These are phyloP conservation scores for Poeciliopsis paucimaculata DNA, from an alignment of 2,797 vertebrate species.

Conservation along the genomic window DNA sequence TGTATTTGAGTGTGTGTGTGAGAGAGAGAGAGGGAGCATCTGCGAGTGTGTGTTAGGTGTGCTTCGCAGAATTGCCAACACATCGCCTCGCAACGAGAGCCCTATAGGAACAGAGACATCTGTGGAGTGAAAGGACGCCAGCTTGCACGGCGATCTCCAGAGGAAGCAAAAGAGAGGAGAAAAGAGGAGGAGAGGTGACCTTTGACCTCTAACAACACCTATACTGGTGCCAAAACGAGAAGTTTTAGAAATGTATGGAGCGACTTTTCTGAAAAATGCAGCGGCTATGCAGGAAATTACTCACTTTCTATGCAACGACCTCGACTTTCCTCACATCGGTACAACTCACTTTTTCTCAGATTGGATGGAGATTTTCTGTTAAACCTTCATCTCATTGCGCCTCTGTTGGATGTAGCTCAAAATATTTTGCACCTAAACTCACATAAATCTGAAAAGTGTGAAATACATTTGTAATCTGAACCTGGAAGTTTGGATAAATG, in stretches of 20 bases:
- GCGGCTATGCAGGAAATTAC: not conserved
- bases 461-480: not conserved
- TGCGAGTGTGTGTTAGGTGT: constrained; percentile 67
- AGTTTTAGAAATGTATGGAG: not conserved
- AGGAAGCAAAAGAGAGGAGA: constrained; percentile 48
- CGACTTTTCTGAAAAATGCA: not conserved
- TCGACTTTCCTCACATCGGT: too few species aligned
- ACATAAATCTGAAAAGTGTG: not conserved
- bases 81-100: constrained; percentile 77
- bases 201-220: constrained; percentile 6
- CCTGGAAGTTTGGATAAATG: not conserved
- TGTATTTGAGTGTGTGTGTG: constrained; percentile 33
- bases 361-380: not conserved
- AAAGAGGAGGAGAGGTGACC: constrained; percentile 38
- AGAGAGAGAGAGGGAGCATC: constrained; percentile 7
- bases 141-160: constrained; percentile 77
- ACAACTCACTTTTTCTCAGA: too few species aligned
- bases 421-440: not conserved
- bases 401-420: not conserved
- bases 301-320: not conserved
- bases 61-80: constrained; percentile 81
- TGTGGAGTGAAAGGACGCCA: constrained; percentile 81
- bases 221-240: not conserved
- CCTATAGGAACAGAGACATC: constrained; percentile 83
- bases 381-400: not conserved